Percentiles rank a stretch among this genome's conserved stretches.
Conservation (phyloP, 2,797 vertebrate species). For the Holocentrus rufus region DNA sequence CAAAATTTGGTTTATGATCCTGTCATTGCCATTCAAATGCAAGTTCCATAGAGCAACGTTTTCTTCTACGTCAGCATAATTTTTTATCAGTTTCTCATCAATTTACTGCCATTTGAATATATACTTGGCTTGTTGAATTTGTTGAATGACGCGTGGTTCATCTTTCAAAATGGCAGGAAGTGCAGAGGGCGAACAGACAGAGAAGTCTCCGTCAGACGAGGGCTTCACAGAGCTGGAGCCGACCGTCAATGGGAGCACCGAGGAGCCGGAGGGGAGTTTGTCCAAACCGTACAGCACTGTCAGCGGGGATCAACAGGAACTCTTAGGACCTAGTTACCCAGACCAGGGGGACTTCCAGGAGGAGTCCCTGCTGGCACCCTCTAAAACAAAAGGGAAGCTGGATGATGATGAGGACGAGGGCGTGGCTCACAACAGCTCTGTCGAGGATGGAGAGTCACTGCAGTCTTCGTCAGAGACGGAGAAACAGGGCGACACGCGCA, state of each 20-base stretch:
- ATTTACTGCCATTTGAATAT: background rate
- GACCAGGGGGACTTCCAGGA: slow-evolving; percentile 24
- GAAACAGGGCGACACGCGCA: slow-evolving; percentile 31
- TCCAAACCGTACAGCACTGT: slow-evolving; percentile 48
- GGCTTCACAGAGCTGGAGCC: slow-evolving; percentile 90
- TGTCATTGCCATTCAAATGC: too few relatives aligned
- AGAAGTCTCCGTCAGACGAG: slow-evolving; percentile 85
- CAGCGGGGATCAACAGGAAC: slow-evolving; percentile 47
- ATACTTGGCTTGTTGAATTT: background rate
- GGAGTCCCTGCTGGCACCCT: background rate
- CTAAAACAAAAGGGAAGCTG: slow-evolving; percentile 48
- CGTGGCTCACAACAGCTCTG: slow-evolving; percentile 70
- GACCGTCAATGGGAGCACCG: slow-evolving; percentile 66
- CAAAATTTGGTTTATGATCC: background rate
- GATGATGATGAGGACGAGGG: slow-evolving; percentile 76
- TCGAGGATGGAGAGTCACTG: slow-evolving; percentile 67
- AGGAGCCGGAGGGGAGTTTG: slow-evolving; percentile 60
- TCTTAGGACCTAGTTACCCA: slow-evolving; percentile 18
- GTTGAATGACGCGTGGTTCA: background rate
- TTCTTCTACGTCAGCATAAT: too few relatives aligned
- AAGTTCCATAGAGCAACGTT: too few relatives aligned
- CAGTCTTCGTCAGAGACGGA: slow-evolving; percentile 59
- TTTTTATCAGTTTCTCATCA: too few relatives aligned
- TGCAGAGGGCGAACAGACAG: slow-evolving; percentile 77
- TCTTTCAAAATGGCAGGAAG: slow-evolving; percentile 34